A percentile compares a stretch with the other conserved stretches of the same genome.
Evolutionary conservation across 1,140 invertebrate genomes (phyloP).

Genomic region (Pseudomyrmex flavicornis): DNA sequence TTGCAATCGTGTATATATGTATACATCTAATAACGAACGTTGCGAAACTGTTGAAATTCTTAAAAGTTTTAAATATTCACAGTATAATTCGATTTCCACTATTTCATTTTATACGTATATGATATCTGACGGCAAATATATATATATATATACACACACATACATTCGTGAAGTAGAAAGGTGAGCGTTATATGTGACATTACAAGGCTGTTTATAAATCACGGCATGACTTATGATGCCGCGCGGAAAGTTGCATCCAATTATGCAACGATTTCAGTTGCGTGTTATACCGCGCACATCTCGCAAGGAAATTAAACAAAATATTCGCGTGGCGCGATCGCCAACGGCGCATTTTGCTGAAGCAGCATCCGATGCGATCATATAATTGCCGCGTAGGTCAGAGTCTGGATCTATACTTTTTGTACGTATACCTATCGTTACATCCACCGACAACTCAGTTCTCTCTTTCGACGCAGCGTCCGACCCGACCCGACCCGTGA

Average conservation of each 20-base stretch:
- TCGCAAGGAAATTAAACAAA: constrained; percentile 43
- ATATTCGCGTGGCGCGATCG: constrained; percentile 32
- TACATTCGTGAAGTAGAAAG: constrained; percentile 9
- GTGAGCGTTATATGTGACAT: background rate
- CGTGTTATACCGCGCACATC: constrained; percentile 13
- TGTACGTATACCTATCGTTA: constrained; percentile 51
- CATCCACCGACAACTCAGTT: constrained; percentile 53
- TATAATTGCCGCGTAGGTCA: constrained; percentile 64
- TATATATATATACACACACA: background rate
- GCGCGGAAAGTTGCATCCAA: constrained; percentile 37
- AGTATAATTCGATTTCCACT: background rate
- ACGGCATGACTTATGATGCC: constrained; percentile 20
- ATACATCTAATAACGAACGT: background rate
- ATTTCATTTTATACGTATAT: background rate
- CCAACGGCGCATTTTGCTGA: background rate
- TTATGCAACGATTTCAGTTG: constrained; percentile 31
- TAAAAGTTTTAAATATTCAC: background rate
- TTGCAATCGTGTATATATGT: background rate
- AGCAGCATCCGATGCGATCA: constrained; percentile 57
- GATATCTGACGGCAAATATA: too few species aligned
- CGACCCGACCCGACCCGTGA: constrained; percentile 39
- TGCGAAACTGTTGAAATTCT: background rate
- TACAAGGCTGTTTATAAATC: constrained; percentile 42
- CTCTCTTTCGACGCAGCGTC: constrained; percentile 27
- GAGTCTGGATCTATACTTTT: constrained; percentile 32